phyloP scores from a whole-genome alignment of 1,140 invertebrate species.

The Panagrolaimus sp. region DNA sequence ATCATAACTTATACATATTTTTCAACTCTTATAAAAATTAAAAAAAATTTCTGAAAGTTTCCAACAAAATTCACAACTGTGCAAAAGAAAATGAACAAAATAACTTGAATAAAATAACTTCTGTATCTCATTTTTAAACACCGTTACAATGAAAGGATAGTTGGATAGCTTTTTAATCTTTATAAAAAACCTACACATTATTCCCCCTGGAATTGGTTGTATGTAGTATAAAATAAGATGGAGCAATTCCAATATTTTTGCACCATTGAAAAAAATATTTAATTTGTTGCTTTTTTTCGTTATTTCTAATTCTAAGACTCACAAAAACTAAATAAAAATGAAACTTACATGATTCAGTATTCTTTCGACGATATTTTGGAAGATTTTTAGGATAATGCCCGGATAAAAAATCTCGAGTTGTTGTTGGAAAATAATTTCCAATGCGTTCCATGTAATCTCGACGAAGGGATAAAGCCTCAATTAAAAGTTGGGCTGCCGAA shows the following conservation, averaged over 20 bases:
- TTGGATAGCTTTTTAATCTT: neutral
- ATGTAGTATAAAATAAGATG: neutral
- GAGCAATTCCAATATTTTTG: neutral
- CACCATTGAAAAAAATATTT: too few species aligned
- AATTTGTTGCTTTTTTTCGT: too few species aligned
- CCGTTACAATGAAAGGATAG: neutral
- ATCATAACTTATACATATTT: too few species aligned
- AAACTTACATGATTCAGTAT: constrained; percentile 56
- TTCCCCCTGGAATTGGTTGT: neutral
- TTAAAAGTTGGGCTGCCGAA: constrained; percentile 41
- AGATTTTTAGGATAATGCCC: constrained; percentile 53
- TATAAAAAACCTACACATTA: constrained; percentile 12
- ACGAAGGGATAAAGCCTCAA: constrained; percentile 52
- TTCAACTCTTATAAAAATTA: too few species aligned
- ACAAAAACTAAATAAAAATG: neutral
- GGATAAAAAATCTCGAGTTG: constrained; percentile 50
- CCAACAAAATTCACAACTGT: too few species aligned
- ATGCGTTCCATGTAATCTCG: constrained; percentile 57
- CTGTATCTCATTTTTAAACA: too few species aligned
- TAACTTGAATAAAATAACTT: too few species aligned
- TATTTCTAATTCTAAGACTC: too few species aligned
- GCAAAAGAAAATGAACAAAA: too few species aligned
- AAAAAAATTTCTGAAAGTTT: too few species aligned
- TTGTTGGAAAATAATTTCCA: constrained; percentile 50
- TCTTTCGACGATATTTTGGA: constrained; percentile 54